Evolutionary conservation across 2,888 invertebrate species (phyloP).

Genomic region (Acrobasis consociella): DNA sequence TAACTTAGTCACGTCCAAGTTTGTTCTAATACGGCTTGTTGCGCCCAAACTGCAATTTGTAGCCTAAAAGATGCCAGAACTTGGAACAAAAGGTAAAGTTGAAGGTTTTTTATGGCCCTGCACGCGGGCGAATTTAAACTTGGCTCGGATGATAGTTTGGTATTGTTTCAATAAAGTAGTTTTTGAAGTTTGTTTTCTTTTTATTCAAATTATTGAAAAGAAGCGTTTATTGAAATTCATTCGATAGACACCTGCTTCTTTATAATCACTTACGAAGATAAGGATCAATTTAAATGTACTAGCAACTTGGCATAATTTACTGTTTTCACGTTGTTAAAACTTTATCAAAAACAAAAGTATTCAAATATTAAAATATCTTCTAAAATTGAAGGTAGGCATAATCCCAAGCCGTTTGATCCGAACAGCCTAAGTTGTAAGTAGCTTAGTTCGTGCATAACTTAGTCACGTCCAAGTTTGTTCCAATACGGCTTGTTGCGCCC

Average conservation of each 20-base stretch:
- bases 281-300: too few species aligned
- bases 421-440: constrained; percentile 36
- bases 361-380: background rate
- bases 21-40: constrained; percentile 42
- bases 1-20: constrained; percentile 35
- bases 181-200: background rate
- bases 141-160: background rate
- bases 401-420: constrained; percentile 30
- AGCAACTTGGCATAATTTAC: too few species aligned
- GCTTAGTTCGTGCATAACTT: constrained; percentile 32
- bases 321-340: too few species aligned
- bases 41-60: constrained; percentile 22
- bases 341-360: too few species aligned
- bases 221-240: too few species aligned
- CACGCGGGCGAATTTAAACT: background rate
- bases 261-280: too few species aligned
- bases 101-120: background rate
- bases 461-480: constrained; percentile 41
- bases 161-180: background rate
- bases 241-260: too few species aligned
- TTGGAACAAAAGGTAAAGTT: constrained; percentile 14
- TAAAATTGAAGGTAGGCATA: background rate
- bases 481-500: constrained; percentile 34
- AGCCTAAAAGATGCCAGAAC: constrained; percentile 3
- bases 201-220: too few species aligned